A percentile compares a stretch with the other conserved stretches of the same genome.
Evolutionary conservation across 2,113 vertebrate species (phyloP).

Genomic region (Sphaerodactylus townsendi): DNA sequence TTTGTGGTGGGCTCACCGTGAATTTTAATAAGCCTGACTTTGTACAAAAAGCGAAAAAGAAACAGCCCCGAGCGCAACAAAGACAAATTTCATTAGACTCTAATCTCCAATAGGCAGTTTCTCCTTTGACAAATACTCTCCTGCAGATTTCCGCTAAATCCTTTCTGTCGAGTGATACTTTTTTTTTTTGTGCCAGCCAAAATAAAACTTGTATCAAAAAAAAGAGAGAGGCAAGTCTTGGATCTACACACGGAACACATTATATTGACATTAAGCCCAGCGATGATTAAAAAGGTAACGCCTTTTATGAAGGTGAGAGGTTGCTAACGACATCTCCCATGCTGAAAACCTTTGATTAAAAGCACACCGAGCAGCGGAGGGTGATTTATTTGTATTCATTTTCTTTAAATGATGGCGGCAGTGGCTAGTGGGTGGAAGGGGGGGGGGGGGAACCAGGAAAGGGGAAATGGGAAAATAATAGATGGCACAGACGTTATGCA

Average conservation of each 20-base stretch:
- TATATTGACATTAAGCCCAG: not conserved
- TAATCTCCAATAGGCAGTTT: slow-evolving; percentile 49
- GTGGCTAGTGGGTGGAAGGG: not conserved
- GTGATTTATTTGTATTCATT: slow-evolving; percentile 41
- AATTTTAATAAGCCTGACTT: slow-evolving; percentile 64
- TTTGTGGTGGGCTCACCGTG: slow-evolving; percentile 61
- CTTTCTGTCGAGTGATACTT: slow-evolving; percentile 43
- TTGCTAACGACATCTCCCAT: slow-evolving; percentile 50
- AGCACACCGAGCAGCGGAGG: slow-evolving; percentile 18
- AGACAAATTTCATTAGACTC: slow-evolving; percentile 67
- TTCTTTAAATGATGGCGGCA: slow-evolving; percentile 20
- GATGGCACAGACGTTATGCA: slow-evolving; percentile 4
- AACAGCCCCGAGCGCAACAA: slow-evolving; percentile 36
- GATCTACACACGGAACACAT: not conserved
- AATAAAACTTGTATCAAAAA: slow-evolving; percentile 27
- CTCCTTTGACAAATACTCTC: slow-evolving; percentile 38
- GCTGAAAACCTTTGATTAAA: slow-evolving; percentile 56
- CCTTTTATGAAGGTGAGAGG: slow-evolving; percentile 41
- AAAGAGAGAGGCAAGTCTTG: not conserved
- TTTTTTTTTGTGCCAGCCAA: slow-evolving; percentile 39
- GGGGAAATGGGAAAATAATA: not conserved
- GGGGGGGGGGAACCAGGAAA: not conserved
- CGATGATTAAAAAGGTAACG: not conserved
- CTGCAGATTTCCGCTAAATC: slow-evolving; percentile 39
- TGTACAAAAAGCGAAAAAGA: slow-evolving; percentile 39